These are phyloP conservation scores for Apus apus DNA, from an alignment of 2,113 vertebrate species.

Conservation along the genomic window DNA sequence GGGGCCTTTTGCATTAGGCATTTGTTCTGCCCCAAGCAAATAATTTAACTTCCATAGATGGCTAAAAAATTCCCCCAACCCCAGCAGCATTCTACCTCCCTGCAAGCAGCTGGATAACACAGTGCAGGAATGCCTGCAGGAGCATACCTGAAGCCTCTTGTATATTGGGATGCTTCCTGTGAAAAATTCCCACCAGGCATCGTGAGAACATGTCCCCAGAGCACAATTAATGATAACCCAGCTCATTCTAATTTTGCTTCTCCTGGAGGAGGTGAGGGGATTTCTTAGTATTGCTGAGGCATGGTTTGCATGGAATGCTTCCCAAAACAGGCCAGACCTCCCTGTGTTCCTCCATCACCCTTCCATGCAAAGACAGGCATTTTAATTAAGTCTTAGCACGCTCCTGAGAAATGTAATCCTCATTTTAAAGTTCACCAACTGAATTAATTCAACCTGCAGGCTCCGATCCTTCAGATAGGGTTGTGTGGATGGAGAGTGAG, in stretches of 20 bases:
- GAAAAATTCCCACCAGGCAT: background rate
- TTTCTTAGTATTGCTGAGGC: background rate
- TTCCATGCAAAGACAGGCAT: background rate
- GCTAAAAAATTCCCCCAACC: background rate
- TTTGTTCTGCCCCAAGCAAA: constrained; percentile 16
- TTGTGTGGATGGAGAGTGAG: background rate
- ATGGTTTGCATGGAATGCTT: background rate
- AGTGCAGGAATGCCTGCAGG: background rate
- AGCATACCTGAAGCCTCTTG: background rate
- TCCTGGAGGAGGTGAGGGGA: background rate
- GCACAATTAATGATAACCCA: background rate
- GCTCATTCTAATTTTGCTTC: background rate
- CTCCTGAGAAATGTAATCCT: constrained; percentile 17
- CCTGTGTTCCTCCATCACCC: background rate
- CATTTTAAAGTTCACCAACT: background rate
- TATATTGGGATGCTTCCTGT: background rate
- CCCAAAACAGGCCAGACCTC: background rate
- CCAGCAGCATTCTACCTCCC: background rate
- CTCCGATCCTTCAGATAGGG: background rate
- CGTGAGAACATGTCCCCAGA: background rate
- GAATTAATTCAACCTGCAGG: background rate
- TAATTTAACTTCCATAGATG: constrained; percentile 16
- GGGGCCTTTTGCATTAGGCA: background rate
- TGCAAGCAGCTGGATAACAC: background rate
- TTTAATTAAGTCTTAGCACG: constrained; percentile 12